Evolutionary conservation across 2,113 vertebrate species (phyloP).

Genomic region (Cebus imitator): DNA sequence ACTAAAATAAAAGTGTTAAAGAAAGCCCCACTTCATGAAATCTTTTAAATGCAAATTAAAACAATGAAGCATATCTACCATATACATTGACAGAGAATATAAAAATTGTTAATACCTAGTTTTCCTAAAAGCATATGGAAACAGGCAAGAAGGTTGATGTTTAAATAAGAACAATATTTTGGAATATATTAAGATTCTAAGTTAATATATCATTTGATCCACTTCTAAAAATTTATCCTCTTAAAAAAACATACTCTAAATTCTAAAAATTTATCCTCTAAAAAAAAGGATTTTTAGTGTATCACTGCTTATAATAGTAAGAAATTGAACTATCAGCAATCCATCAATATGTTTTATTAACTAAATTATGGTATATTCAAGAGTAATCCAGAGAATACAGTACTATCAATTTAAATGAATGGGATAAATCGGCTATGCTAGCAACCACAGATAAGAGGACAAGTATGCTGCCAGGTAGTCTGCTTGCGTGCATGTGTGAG

Average conservation of each 20-base stretch:
- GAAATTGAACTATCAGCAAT: background rate
- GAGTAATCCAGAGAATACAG: background rate
- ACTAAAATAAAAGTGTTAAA: background rate
- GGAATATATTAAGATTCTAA: slow-evolving; percentile 19
- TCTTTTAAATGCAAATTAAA: background rate
- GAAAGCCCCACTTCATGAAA: background rate
- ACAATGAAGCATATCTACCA: background rate
- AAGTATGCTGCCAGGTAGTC: too few species aligned
- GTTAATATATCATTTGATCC: background rate
- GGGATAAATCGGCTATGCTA: background rate
- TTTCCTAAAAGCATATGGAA: background rate
- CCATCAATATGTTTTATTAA: background rate
- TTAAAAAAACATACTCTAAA: too few species aligned
- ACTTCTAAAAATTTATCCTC: background rate
- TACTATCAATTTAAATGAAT: background rate
- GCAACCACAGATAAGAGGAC: too few species aligned
- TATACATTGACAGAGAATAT: background rate
- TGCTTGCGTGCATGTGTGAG: too few species aligned
- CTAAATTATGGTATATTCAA: background rate
- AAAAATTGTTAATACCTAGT: background rate
- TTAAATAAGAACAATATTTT: background rate
- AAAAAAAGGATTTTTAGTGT: background rate
- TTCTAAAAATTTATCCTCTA: background rate
- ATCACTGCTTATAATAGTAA: background rate
- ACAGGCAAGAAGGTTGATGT: background rate